Base-by-base conservation (phyloP, 2,113 vertebrate genomes). In the Hippolais icterina region DNA sequence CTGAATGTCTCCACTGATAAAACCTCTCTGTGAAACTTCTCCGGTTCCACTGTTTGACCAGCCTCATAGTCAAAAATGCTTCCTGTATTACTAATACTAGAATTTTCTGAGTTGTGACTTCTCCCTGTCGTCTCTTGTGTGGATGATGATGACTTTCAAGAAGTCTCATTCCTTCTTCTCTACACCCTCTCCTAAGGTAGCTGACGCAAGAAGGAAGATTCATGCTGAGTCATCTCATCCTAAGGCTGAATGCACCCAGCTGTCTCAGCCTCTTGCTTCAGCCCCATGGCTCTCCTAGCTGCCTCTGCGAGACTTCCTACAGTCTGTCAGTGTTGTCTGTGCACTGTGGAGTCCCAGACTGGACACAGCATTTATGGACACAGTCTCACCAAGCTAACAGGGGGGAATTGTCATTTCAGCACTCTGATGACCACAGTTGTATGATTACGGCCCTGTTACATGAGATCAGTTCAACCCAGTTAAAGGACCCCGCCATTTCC, bases 231-330 rank as follows among this genome's bases (percentile, higher is more conserved):
- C 5, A 6, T 5, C 18, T 80, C 14, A 57, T 59, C 25, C 39
- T 19, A 35, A 41, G 20, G n/a, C 6, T 82, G 41, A 81, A 65
- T 0, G 0, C 2, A 42, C 8, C 1, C 31, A 77, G 15, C 16
- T 24, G 75, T 72, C 68, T 44, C 77, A 78, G 64, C 4, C 10
- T 61, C 16, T 39, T 12, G 9, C 18, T 41, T 25, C 52, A 82
- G 10, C 3, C 3, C 5, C 13, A 9, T 15, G 33, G 22, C 27
- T 39, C 7, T 35, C 29, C 41, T 61, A 18, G 29, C 42, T 68
- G 35, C 25, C 50, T 57, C 65, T 87, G 14, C 11, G 44, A n/a
- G 53, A 50, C 31, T 24, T 63, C 35, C 39, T 37, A 33, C 24
- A 25, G 31, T n/a, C 68, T 59, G 6, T 8, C 18, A 49, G 2